Evolutionary conservation across 2,113 vertebrate species (phyloP).

Genomic region (Onychostruthus taczanowskii): DNA sequence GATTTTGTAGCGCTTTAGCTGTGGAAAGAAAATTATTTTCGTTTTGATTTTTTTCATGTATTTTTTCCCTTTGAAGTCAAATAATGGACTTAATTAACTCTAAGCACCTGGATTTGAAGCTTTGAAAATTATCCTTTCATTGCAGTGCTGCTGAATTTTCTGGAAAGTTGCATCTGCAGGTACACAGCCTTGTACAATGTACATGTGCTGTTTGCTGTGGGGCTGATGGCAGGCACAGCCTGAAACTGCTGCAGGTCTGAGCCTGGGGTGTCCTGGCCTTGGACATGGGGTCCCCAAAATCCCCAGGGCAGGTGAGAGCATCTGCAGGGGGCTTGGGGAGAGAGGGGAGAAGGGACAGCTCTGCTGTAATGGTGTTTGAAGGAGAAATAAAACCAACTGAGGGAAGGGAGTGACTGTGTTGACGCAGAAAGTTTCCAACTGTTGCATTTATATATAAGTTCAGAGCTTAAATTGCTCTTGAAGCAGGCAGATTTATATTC

Average conservation of each 20-base stretch:
- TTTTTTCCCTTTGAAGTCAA: slow-evolving; percentile 57
- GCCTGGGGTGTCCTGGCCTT: not conserved
- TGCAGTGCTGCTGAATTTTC: slow-evolving; percentile 12
- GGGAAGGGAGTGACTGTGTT: slow-evolving; percentile 14
- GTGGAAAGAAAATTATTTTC: slow-evolving; percentile 46
- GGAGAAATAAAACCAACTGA: not conserved
- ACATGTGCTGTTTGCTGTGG: accelerated
- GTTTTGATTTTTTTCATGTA: slow-evolving; percentile 8
- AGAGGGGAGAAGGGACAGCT: not conserved
- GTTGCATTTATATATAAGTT: slow-evolving; percentile 9
- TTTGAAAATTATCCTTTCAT: slow-evolving; percentile 29
- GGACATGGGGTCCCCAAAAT: not conserved
- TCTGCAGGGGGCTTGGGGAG: not conserved
- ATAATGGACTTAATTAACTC: slow-evolving; percentile 59
- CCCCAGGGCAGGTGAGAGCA: accelerated
- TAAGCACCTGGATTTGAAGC: slow-evolving; percentile 45
- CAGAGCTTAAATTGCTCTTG: slow-evolving; percentile 32
- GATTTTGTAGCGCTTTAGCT: slow-evolving; percentile 32
- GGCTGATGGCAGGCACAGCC: not conserved
- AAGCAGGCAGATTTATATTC: slow-evolving; percentile 35
- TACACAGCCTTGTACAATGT: not conserved
- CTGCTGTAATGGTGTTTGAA: not conserved
- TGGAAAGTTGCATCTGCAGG: not conserved
- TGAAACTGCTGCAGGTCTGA: not conserved
- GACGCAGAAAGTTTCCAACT: slow-evolving; percentile 48